Conservation (phyloP, 2,797 vertebrate genomes). For the Sebastes melanostomus region DNA sequence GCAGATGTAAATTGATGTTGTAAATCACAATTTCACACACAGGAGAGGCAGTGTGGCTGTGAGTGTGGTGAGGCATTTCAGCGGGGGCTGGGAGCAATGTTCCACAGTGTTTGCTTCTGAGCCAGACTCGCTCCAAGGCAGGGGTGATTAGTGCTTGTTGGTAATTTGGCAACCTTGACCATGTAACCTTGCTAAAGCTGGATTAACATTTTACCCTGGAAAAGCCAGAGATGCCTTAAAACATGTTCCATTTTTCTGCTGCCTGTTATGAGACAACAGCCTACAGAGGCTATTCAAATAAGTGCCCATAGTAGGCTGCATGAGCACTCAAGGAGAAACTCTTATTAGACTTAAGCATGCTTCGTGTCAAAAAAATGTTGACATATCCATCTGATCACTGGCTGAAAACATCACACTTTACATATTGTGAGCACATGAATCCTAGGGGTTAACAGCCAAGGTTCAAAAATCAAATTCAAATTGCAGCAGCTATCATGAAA, state of each 20-base stretch:
- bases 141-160: conserved; percentile 78
- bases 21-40: conserved; percentile 77
- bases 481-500: background rate
- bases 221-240: conserved; percentile 79
- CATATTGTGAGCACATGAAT: conserved; percentile 23
- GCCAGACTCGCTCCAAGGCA: conserved; percentile 77
- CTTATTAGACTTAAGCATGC: conserved; percentile 74
- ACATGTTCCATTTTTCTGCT: conserved; percentile 76
- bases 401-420: conserved; percentile 52
- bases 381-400: conserved; percentile 61
- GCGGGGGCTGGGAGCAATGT: conserved; percentile 63
- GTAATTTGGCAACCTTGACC: conserved; percentile 85
- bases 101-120: conserved; percentile 70
- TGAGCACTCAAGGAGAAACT: conserved; percentile 77
- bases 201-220: conserved; percentile 81
- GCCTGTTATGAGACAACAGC: conserved; percentile 71
- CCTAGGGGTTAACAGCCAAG: background rate
- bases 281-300: conserved; percentile 68
- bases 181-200: conserved; percentile 80
- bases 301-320: conserved; percentile 58
- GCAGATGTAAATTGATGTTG: conserved; percentile 77
- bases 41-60: conserved; percentile 45
- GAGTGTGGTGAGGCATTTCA: conserved; percentile 58
- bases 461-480: background rate
- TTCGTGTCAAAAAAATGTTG: conserved; percentile 71